phyloP scores from a whole-genome alignment of 2,888 invertebrate species.

The Drosophila diplacantha region DNA sequence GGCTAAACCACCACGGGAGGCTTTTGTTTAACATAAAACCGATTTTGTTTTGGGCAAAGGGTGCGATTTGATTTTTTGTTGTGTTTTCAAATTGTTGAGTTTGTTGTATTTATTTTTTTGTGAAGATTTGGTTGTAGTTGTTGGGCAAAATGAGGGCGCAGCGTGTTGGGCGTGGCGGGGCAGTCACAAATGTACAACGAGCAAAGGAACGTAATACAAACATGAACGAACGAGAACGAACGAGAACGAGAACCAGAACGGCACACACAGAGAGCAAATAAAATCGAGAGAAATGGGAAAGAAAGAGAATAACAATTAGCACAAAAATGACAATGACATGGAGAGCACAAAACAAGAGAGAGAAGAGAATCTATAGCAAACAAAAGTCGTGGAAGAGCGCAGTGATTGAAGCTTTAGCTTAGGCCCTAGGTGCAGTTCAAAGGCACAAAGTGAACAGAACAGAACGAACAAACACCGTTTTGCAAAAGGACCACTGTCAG shows the following conservation, averaged over 20 bases:
- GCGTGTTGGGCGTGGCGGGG: slow-evolving; percentile 51
- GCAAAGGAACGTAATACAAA: slow-evolving; percentile 36
- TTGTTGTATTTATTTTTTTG: slow-evolving; percentile 23
- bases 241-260: slow-evolving; percentile 28
- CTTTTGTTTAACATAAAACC: slow-evolving; percentile 76
- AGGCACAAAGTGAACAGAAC: slow-evolving; percentile 15
- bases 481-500: slow-evolving; percentile 4
- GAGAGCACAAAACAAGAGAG: slow-evolving; percentile 24
- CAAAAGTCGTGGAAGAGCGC: slow-evolving; percentile 15
- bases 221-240: slow-evolving; percentile 28
- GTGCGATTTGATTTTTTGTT: slow-evolving; percentile 23
- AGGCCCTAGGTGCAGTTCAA: slow-evolving; percentile 24
- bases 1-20: slow-evolving; percentile 86
- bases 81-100: slow-evolving; percentile 29
- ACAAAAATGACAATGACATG: slow-evolving; percentile 37
- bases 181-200: slow-evolving; percentile 55
- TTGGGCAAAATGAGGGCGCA: slow-evolving; percentile 40
- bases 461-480: slow-evolving; percentile 1
- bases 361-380: slow-evolving; percentile 20
- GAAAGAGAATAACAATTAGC: slow-evolving; percentile 53
- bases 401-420: slow-evolving; percentile 21
- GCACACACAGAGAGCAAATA: slow-evolving; percentile 39
- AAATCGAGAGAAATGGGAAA: slow-evolving; percentile 42
- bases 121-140: slow-evolving; percentile 10
- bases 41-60: slow-evolving; percentile 28